Evolutionary conservation across 2,888 invertebrate genomes (phyloP).

Genomic region (Machimus atricapillus): DNA sequence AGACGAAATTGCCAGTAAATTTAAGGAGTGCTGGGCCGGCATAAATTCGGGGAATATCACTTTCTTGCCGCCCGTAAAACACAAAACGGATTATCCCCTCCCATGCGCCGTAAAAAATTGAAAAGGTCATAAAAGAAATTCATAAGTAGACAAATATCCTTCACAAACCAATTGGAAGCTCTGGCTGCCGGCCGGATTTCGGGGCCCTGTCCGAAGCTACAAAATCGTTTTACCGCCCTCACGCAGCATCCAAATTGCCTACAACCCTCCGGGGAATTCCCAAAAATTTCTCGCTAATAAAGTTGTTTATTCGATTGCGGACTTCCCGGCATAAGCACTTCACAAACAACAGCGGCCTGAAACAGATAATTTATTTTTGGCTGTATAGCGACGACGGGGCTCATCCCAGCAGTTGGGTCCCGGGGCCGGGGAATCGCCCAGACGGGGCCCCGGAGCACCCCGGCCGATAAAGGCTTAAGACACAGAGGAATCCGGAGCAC

Average conservation of each 20-base stretch:
- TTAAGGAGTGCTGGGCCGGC: not conserved
- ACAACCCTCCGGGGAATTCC: not conserved
- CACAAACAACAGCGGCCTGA: slow-evolving; percentile 7
- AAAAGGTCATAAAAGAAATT: slow-evolving; percentile 10
- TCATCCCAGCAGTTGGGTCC: not conserved
- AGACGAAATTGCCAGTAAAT: not conserved
- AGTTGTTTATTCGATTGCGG: slow-evolving; percentile 17
- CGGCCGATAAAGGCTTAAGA: not conserved
- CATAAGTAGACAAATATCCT: slow-evolving; percentile 1
- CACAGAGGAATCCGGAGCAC: not conserved
- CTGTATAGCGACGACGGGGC: not conserved
- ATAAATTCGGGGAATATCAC: not conserved
- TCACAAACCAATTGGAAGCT: not conserved
- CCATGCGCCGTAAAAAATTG: not conserved
- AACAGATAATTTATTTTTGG: slow-evolving; percentile 8
- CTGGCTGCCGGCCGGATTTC: not conserved
- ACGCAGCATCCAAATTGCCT: not conserved
- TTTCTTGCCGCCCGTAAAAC: not conserved
- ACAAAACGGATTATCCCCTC: not conserved
- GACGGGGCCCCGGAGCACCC: not conserved
- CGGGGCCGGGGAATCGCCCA: not conserved
- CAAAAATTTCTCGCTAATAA: slow-evolving; percentile 16
- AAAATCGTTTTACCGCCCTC: slow-evolving; percentile 4
- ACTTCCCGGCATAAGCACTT: slow-evolving; percentile 5
- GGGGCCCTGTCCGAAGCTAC: not conserved